Evolutionary conservation across 30 jellyfish, hydroid and myxozoan species (phyloP).

Genomic region (Hydractinia echinata): DNA sequence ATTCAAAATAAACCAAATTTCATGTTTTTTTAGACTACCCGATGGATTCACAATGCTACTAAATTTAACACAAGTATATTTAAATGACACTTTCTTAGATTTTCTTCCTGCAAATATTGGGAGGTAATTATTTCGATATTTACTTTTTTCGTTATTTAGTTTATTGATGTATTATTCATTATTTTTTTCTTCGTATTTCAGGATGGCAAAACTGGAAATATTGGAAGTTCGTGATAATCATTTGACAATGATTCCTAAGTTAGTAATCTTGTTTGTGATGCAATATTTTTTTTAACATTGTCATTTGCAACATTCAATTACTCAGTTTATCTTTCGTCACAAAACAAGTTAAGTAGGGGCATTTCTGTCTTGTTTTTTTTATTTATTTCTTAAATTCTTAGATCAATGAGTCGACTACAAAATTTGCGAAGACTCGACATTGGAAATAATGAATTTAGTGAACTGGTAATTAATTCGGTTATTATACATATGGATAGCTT

Average conservation of each 20-base stretch:
- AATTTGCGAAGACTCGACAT: slow-evolving; percentile 78
- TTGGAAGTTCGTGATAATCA: slow-evolving; percentile 96
- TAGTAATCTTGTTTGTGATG: slow-evolving; percentile 24
- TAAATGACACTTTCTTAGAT: slow-evolving; percentile 90
- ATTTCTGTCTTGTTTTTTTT: neutral
- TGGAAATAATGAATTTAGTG: slow-evolving; percentile 90
- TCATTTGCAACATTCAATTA: neutral
- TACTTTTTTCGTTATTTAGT: neutral
- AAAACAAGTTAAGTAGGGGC: too few relatives aligned
- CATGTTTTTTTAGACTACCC: slow-evolving; percentile 52
- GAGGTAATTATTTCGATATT: slow-evolving; percentile 31
- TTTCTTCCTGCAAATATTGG: slow-evolving; percentile 97
- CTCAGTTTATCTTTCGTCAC: neutral
- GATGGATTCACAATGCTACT: slow-evolving; percentile 95
- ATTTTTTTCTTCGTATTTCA: neutral
- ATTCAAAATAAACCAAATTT: neutral
- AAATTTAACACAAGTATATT: slow-evolving; percentile 76
- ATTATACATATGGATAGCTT: too few relatives aligned
- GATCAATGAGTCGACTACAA: slow-evolving; percentile 82
- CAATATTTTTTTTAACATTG: neutral
- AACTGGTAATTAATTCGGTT: slow-evolving; percentile 37
- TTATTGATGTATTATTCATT: too few relatives aligned
- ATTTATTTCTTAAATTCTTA: neutral
- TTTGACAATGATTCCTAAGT: slow-evolving; percentile 92
- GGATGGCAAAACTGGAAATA: slow-evolving; percentile 73